Evolutionary conservation across 2,113 vertebrate genomes (phyloP).

Genomic region (Malurus cyaneus): DNA sequence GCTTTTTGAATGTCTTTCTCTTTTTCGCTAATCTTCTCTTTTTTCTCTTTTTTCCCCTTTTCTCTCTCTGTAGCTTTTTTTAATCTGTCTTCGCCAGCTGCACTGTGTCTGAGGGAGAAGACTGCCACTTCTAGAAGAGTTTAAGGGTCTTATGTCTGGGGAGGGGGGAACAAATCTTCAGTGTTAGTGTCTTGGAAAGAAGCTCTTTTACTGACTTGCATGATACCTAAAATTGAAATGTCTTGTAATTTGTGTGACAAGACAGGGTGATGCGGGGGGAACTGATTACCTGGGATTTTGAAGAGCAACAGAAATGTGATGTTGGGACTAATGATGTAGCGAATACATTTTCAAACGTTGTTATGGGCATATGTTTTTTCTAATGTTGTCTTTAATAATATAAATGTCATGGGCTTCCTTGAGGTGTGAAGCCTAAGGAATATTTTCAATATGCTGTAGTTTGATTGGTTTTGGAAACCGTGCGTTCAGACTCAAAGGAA

Average conservation of each 20-base stretch:
- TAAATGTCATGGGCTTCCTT: constrained; percentile 24
- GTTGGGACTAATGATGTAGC: constrained; percentile 51
- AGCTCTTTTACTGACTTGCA: constrained; percentile 75
- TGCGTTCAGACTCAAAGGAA: neutral
- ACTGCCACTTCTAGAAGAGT: constrained; percentile 88
- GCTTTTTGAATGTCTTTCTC: constrained; percentile 61
- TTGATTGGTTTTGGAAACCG: neutral
- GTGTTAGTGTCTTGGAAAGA: constrained; percentile 70
- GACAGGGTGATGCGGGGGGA: neutral
- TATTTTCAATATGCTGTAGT: constrained; percentile 28
- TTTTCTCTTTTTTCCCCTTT: constrained; percentile 69
- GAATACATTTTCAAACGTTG: constrained; percentile 31
- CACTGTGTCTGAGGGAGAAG: constrained; percentile 89
- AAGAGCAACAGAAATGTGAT: constrained; percentile 38
- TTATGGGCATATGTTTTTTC: constrained; percentile 43
- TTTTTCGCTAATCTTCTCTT: constrained; percentile 70
- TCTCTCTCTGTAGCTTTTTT: constrained; percentile 93
- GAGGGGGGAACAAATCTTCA: constrained; percentile 61
- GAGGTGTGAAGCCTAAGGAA: neutral
- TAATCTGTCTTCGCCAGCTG: constrained; percentile 91
- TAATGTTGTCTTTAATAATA: constrained; percentile 59
- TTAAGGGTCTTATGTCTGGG: constrained; percentile 80
- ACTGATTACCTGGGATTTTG: neutral
- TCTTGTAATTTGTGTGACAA: constrained; percentile 72
- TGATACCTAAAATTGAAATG: constrained; percentile 70